These are phyloP conservation scores for Cyprinodon variegatus DNA, from an alignment of 2,113 vertebrate species.

Conservation along the genomic window DNA sequence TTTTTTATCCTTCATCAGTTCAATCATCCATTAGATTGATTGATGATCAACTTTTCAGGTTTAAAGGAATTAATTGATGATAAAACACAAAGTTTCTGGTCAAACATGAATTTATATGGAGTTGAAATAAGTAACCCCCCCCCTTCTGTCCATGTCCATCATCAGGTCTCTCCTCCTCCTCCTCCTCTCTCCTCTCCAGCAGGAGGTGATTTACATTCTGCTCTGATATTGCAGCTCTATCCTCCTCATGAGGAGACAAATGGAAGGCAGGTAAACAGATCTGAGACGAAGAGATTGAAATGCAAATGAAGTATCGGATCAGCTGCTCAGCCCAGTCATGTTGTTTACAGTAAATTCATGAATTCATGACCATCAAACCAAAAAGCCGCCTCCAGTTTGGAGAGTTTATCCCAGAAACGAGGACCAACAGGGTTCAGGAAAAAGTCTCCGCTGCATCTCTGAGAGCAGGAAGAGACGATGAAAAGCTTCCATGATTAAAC, in stretches of 20 bases:
- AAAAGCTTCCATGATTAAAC: background rate
- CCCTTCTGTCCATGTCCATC: background rate
- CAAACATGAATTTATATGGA: too few relatives aligned
- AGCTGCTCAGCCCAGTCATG: background rate
- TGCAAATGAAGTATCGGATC: constrained; percentile 40
- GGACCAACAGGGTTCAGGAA: background rate
- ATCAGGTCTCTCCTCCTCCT: background rate
- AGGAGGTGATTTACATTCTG: constrained; percentile 4
- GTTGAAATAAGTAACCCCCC: too few relatives aligned
- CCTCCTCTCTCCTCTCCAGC: background rate
- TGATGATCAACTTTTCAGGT: too few relatives aligned
- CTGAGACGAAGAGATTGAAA: constrained; percentile 50
- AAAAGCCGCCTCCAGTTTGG: constrained; percentile 2
- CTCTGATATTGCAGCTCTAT: constrained; percentile 28
- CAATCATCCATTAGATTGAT: too few relatives aligned
- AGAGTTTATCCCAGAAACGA: constrained; percentile 6
- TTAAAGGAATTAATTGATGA: too few relatives aligned
- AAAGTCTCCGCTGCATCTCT: constrained; percentile 2
- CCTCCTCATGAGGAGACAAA: constrained; percentile 29
- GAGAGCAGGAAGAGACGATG: background rate
- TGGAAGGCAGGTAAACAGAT: background rate
- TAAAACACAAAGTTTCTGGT: too few relatives aligned
- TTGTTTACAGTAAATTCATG: constrained; percentile 15
- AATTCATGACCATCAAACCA: constrained; percentile 16
- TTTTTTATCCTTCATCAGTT: too few relatives aligned